Evolutionary conservation across 2,797 vertebrate species (phyloP).

Genomic region (Odontamblyopus rebecca): DNA sequence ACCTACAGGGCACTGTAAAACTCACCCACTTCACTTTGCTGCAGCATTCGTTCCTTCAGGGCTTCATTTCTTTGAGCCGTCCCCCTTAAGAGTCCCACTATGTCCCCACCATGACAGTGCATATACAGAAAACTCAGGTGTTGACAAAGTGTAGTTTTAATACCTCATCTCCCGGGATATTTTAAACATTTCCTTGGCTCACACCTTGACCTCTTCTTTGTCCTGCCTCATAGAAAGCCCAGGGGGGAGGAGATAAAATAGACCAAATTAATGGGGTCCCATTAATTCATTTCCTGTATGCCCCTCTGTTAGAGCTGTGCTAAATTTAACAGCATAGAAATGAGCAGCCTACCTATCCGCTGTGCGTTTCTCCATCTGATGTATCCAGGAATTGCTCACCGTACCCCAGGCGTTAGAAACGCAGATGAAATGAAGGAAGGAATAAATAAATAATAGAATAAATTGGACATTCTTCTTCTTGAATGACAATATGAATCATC

Average conservation of each 20-base stretch:
- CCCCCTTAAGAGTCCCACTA: slow-evolving; percentile 33
- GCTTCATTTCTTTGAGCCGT: slow-evolving; percentile 37
- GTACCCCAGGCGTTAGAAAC: slow-evolving; percentile 11
- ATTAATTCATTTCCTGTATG: slow-evolving; percentile 47
- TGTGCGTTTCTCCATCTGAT: slow-evolving; percentile 8
- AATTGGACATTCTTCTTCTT: slow-evolving; percentile 10
- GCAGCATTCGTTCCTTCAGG: slow-evolving; percentile 45
- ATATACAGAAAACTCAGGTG: slow-evolving; percentile 27
- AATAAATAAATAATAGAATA: slow-evolving; percentile 33
- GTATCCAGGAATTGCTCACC: slow-evolving; percentile 12
- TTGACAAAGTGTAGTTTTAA: slow-evolving; percentile 28
- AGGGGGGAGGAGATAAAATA: slow-evolving; percentile 45
- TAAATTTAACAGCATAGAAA: slow-evolving; percentile 42
- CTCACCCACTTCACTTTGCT: slow-evolving; percentile 35
- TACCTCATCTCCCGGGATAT: slow-evolving; percentile 27
- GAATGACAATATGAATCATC: slow-evolving; percentile 31
- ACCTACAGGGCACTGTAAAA: slow-evolving; percentile 47
- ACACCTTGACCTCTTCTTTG: slow-evolving; percentile 50
- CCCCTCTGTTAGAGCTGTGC: slow-evolving; percentile 29
- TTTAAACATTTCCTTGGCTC: slow-evolving; percentile 48
- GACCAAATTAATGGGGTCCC: slow-evolving; percentile 46
- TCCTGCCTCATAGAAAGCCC: slow-evolving; percentile 43
- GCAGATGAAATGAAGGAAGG: slow-evolving; percentile 17
- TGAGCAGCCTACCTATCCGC: slow-evolving; percentile 22
- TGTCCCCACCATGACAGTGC: slow-evolving; percentile 30